These are phyloP conservation scores for Desmodus rotundus DNA, from an alignment of 2,113 vertebrate species.

Conservation along the genomic window DNA sequence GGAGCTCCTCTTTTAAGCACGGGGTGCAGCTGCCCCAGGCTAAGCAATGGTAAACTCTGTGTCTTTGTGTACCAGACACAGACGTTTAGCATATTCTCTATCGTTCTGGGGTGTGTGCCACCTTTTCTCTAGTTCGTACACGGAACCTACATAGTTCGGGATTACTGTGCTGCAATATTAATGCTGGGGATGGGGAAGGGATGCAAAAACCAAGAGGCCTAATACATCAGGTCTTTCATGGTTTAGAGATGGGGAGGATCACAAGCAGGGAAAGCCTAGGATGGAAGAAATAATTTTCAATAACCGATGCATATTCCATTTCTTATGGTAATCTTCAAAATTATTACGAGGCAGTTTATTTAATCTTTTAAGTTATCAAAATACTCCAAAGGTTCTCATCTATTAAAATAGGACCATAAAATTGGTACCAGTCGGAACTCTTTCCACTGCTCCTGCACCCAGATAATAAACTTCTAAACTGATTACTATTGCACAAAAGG, in stretches of 20 bases:
- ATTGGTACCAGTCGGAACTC: neutral
- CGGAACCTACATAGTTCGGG: neutral
- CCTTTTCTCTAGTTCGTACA: neutral
- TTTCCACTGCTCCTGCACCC: neutral
- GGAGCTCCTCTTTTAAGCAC: neutral
- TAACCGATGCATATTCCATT: neutral
- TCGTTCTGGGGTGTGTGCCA: neutral
- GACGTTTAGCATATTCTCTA: neutral
- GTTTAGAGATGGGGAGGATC: neutral
- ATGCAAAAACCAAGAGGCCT: neutral
- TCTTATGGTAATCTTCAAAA: neutral
- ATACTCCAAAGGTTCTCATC: neutral
- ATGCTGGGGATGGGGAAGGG: neutral
- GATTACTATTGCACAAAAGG: neutral
- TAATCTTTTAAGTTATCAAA: neutral
- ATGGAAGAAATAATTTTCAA: neutral
- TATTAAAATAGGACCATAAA: neutral
- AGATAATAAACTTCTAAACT: neutral
- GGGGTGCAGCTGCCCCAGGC: no score
- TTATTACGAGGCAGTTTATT: neutral
- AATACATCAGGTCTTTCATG: neutral
- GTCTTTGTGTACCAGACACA: neutral
- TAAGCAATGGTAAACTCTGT: neutral
- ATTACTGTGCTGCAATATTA: neutral
- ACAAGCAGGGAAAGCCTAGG: neutral